A percentile compares a stretch with the other conserved stretches of the same genome.
phyloP scores from a whole-genome alignment of 2,797 vertebrate species.

The Anniella stebbinsi region DNA sequence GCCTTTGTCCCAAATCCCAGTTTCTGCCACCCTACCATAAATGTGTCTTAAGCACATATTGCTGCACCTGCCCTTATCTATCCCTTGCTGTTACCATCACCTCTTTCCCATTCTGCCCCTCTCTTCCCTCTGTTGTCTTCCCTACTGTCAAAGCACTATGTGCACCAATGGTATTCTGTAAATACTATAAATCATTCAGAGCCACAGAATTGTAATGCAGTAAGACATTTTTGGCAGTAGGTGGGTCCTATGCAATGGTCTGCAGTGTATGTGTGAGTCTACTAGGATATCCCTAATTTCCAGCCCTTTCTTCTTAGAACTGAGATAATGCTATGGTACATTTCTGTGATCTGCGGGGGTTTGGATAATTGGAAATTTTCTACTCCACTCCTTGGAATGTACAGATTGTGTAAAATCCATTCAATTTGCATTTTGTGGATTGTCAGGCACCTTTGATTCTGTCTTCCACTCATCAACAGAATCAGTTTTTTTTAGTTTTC shows the following conservation, averaged over 20 bases:
- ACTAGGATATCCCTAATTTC: not conserved
- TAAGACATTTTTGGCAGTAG: not conserved
- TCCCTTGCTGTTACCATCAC: not conserved
- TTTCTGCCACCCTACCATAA: not conserved
- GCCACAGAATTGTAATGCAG: not conserved
- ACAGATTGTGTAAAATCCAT: too few species aligned
- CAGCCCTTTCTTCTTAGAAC: not conserved
- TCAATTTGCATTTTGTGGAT: too few species aligned
- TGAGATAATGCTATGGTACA: not conserved
- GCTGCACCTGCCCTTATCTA: not conserved
- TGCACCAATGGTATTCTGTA: not conserved
- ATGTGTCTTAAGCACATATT: not conserved
- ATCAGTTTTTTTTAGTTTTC: not conserved
- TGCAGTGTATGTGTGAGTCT: not conserved
- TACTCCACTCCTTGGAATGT: not conserved
- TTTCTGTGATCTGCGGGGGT: not conserved
- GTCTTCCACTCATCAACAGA: too few species aligned
- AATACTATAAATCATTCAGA: conserved; percentile 1
- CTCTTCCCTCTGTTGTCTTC: not conserved
- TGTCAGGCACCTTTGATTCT: too few species aligned
- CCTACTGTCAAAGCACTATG: not conserved
- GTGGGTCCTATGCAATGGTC: not conserved
- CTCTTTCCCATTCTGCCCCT: not conserved
- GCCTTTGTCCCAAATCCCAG: not conserved
- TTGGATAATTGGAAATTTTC: not conserved